These are phyloP conservation scores for Nasonia oneida DNA, from an alignment of 2,888 invertebrate species.

Conservation along the genomic window DNA sequence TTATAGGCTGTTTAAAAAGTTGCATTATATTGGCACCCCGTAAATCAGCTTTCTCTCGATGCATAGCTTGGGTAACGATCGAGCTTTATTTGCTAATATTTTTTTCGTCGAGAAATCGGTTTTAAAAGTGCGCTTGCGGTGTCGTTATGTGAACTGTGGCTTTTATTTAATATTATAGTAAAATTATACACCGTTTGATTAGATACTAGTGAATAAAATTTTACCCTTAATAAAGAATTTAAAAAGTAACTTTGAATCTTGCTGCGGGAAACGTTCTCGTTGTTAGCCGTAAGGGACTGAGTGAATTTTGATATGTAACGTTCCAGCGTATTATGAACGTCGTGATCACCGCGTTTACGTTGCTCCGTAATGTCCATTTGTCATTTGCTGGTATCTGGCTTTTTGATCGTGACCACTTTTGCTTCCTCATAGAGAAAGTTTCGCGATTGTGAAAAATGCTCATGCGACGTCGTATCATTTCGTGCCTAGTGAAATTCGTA, in stretches of 20 bases:
- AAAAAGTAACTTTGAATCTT: background rate
- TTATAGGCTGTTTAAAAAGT: slow-evolving; percentile 40
- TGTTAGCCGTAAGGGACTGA: background rate
- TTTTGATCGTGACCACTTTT: slow-evolving; percentile 62
- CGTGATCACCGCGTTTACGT: slow-evolving; percentile 52
- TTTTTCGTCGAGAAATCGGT: too few species aligned
- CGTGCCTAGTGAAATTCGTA: slow-evolving; percentile 40
- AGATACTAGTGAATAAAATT: too few species aligned
- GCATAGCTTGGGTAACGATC: background rate
- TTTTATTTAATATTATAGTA: too few species aligned
- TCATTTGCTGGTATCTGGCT: slow-evolving; percentile 54
- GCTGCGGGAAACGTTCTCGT: background rate
- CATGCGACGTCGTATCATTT: slow-evolving; percentile 45
- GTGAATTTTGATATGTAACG: slow-evolving; percentile 42
- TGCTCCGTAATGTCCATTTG: slow-evolving; percentile 56
- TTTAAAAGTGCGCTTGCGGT: too few species aligned
- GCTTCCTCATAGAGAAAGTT: slow-evolving; percentile 60
- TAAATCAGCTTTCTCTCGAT: slow-evolving; percentile 57
- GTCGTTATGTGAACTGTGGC: too few species aligned
- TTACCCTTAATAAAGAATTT: too few species aligned
- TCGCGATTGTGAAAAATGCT: slow-evolving; percentile 55
- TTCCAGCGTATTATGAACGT: slow-evolving; percentile 19
- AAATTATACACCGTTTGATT: too few species aligned
- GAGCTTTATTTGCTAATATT: too few species aligned
- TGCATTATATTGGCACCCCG: slow-evolving; percentile 50